Conservation (phyloP, 2,113 vertebrate species). For the Tyto alba region DNA sequence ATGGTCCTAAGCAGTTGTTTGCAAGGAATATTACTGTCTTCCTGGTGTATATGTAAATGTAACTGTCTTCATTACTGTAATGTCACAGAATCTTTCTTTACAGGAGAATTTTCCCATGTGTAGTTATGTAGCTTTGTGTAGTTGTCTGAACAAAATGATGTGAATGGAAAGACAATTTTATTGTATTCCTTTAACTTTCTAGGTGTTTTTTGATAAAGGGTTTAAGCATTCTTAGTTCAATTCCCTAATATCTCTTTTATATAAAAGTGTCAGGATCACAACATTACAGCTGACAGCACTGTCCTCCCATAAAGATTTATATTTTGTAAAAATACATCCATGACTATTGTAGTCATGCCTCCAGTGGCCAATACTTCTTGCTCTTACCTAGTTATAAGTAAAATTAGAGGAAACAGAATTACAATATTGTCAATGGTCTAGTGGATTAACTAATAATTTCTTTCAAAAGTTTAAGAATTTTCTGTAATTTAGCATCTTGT, state of each 20-base stretch:
- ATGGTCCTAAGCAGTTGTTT: background rate
- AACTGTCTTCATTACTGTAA: background rate
- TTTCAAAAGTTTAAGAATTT: background rate
- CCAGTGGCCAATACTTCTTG: background rate
- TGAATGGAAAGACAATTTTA: background rate
- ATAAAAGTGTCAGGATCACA: background rate
- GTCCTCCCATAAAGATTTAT: background rate
- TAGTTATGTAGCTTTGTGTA: background rate
- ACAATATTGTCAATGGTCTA: background rate
- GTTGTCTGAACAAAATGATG: background rate
- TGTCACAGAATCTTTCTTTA: background rate
- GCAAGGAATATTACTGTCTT: background rate
- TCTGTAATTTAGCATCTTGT: background rate
- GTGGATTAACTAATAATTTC: background rate
- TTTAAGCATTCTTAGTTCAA: background rate
- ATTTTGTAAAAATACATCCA: background rate
- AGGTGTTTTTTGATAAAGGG: background rate
- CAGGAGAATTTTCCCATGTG: background rate
- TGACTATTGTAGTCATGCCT: background rate
- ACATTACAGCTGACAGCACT: background rate
- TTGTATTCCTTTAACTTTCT: background rate
- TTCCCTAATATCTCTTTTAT: background rate
- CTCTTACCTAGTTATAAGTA: background rate
- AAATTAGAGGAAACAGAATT: background rate
- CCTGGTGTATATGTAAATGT: background rate